Evolutionary conservation across 2,888 invertebrate genomes (phyloP), one percentile per base, ranked within the genome.

Genomic region (Drosophila borborema): DNA sequence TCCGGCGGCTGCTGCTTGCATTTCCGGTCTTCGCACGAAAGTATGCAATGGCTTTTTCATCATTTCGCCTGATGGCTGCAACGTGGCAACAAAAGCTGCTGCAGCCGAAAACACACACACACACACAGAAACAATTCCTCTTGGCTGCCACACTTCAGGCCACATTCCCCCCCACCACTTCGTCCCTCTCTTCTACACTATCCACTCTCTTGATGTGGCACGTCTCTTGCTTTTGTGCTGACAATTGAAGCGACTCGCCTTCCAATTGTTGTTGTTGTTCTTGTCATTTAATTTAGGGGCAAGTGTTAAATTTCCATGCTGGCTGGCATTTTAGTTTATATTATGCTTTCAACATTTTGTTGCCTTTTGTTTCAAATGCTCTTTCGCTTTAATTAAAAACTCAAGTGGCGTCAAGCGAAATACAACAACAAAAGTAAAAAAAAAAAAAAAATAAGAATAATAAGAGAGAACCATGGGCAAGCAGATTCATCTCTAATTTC

Each of bases 251-350:
- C 77, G 72, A 73, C 75, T 84, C 70, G 74, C 64, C 69, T 78
- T 80, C 68, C 71, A 68, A 81, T 81, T 80, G 46, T 41, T 55
- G 31, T 51, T 51, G 46, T 48, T 54, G 63, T 68, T 74, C 69
- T 67, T 77, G 83, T 77, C 80, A 75, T 82, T 79, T 79, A 80
- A 86, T 84, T 89, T 81, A 68, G 74, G 74, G 72, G 74, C 81
- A 85, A 89, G 89, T 87, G 87, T 87, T 86, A 80, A 89, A 87
- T 89, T 89, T 87, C 89, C 82, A 89, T 86, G 82, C 77, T 67
- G 72, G 65, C 74, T 83, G 74, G 80, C 72, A 83, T 81, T 86
- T 88, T 84, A 84, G 89, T 88, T 86, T 76, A 86, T 81, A 81
- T 78, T 78, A 74, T 77, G 60, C 68, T 79, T 54, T 40, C 64